Percentiles rank a stretch among this genome's conserved stretches.
Evolutionary conservation across 2,888 invertebrate genomes (phyloP).

Genomic region (Nebria brevicollis): DNA sequence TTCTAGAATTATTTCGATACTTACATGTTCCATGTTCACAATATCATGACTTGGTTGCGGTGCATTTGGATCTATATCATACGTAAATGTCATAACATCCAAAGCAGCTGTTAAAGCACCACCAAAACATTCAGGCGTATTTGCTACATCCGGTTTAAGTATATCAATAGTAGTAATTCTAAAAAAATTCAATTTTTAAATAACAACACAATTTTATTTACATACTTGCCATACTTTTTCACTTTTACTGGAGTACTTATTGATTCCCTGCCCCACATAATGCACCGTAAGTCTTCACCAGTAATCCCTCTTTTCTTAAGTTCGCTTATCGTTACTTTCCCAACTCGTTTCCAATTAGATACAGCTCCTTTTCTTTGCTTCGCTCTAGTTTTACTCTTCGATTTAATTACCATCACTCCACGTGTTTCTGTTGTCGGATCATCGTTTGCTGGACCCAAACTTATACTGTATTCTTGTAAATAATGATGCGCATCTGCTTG

Average conservation of each 20-base stretch:
- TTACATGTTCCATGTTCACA: neutral
- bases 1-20: neutral
- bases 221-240: constrained; percentile 63
- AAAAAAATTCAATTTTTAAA: constrained; percentile 13
- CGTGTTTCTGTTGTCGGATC: constrained; percentile 87
- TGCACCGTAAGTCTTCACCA: constrained; percentile 83
- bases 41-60: neutral
- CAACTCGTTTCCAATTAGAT: constrained; percentile 96
- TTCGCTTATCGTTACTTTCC: constrained; percentile 86
- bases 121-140: constrained; percentile 60
- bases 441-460: constrained; percentile 81
- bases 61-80: constrained; percentile 66
- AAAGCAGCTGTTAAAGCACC: constrained; percentile 79
- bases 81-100: constrained; percentile 85
- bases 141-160: constrained; percentile 15
- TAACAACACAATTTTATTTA: neutral
- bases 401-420: constrained; percentile 98
- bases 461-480: constrained; percentile 95
- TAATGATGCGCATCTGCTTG: constrained; percentile 90
- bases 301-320: constrained; percentile 84
- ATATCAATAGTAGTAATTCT: constrained; percentile 26
- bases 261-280: constrained; percentile 93
- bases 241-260: constrained; percentile 86
- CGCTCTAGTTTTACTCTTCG: constrained; percentile 94
- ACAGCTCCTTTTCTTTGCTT: constrained; percentile 96